These are phyloP conservation scores for Phrynocephalus versicolor DNA, from an alignment of 2,113 vertebrate genomes.

Conservation along the genomic window DNA sequence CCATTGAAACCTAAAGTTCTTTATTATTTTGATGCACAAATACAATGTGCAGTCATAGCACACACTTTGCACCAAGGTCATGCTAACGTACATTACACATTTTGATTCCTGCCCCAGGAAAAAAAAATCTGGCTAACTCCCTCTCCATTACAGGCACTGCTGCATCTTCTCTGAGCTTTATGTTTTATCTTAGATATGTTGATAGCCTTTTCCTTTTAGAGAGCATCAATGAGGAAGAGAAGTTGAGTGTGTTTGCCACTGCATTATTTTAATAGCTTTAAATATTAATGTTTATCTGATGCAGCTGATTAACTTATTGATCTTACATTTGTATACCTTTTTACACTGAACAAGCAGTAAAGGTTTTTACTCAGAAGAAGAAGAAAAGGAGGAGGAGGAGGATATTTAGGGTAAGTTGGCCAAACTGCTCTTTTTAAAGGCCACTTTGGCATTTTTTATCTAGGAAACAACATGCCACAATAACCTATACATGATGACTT, in stretches of 20 bases:
- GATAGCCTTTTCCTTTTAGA: neutral
- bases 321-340: neutral
- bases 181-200: no score
- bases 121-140: no score
- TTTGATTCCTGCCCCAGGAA: no score
- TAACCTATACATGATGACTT: neutral
- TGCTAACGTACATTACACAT: no score
- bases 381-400: neutral
- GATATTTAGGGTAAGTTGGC: neutral
- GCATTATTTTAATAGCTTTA: neutral
- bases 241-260: neutral
- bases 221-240: neutral
- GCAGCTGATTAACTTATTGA: neutral
- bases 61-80: no score
- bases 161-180: no score
- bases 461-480: neutral
- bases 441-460: slow-evolving; percentile 39
- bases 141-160: no score
- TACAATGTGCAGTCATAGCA: no score
- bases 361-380: no score
- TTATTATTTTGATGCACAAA: no score
- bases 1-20: no score
- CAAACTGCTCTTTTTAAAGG: slow-evolving; percentile 32
- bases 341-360: no score
- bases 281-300: neutral